Evolutionary conservation across 1,140 invertebrate species (phyloP), one percentile per base, ranked within the genome.

Genomic region (Plutomurus gul): DNA sequence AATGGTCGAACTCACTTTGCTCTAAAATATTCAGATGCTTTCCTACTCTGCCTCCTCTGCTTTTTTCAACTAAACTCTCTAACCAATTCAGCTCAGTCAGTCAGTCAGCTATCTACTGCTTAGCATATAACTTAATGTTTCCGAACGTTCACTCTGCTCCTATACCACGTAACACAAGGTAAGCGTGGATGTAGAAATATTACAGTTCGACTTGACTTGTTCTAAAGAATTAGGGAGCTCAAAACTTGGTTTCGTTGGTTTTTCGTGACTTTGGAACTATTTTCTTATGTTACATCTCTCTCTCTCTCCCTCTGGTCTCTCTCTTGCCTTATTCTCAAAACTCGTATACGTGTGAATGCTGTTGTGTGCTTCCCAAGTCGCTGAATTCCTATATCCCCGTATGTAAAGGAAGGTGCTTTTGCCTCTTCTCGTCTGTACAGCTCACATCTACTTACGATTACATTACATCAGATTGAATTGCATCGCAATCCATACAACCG

Each of bases 21-120:
- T n/a, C 70, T 72, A 72, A 72, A 72, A 72, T 72, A 72, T 72
- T 72, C 70, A 72, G 36, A 72, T 72, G 39, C 70, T 27, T 65
- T 60, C 27, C 22, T 60, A n/a, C 30, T 33, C 56, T 65, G 27
- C 8, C 30, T 56, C 27, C 51, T 56, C 30, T 56, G 30, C 51
- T 56, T 56, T 65, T 65, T n/a, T 33, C 25, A 36, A 65, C 18
- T 51, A 10, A 25, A 65, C 11, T 65, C n/a, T n/a, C n/a, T n/a
- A n/a, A n/a, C n/a, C n/a, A n/a, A n/a, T n/a, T n/a, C n/a, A n/a
- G n/a, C n/a, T n/a, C n/a, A n/a, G n/a, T n/a, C n/a, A n/a, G n/a
- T n/a, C n/a, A n/a, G n/a, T n/a, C 56, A 65, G 25, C 56, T 65
- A 16, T n/a, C 20, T 65, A 11, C 30, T 65, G 3, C 4, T n/a